A percentile compares a stretch with the other conserved stretches of the same genome.
Evolutionary conservation across 1,140 invertebrate genomes (phyloP).

Genomic region (Leguminivora glycinivorella): DNA sequence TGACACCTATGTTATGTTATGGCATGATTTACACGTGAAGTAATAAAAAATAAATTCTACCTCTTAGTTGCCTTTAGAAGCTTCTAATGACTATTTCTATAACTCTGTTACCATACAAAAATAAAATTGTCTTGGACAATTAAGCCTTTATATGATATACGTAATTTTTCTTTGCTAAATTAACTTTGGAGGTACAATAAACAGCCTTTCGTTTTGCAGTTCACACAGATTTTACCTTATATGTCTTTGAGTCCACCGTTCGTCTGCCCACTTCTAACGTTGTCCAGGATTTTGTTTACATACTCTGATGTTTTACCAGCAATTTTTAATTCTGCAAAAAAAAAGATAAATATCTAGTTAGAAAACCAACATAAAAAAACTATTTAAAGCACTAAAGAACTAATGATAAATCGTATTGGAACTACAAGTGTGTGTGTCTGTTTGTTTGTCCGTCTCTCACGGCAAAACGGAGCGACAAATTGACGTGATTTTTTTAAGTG

Average conservation of each 20-base stretch:
- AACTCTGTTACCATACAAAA: constrained; percentile 60
- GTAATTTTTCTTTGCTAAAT: constrained; percentile 62
- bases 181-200: constrained; percentile 78
- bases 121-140: constrained; percentile 75
- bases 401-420: constrained; percentile 25
- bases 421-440: constrained; percentile 5
- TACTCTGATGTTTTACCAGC: constrained; percentile 70
- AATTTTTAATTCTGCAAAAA: constrained; percentile 67
- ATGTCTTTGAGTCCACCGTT: constrained; percentile 65
- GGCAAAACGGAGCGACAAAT: too few relatives aligned
- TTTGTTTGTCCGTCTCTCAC: too few relatives aligned
- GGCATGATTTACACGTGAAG: constrained; percentile 44
- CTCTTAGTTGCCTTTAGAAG: constrained; percentile 65
- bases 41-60: constrained; percentile 39
- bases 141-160: constrained; percentile 62
- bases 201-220: constrained; percentile 75
- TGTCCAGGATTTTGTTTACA: constrained; percentile 71
- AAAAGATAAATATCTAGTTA: neutral
- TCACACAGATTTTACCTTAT: constrained; percentile 51
- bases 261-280: constrained; percentile 63
- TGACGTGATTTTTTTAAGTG: too few relatives aligned
- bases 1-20: constrained; percentile 43
- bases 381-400: too few relatives aligned
- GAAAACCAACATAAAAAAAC: too few relatives aligned
- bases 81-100: constrained; percentile 66